These are phyloP conservation scores for Cyclophora albipunctata DNA, from an alignment of 2,888 invertebrate genomes.

Conservation along the genomic window DNA sequence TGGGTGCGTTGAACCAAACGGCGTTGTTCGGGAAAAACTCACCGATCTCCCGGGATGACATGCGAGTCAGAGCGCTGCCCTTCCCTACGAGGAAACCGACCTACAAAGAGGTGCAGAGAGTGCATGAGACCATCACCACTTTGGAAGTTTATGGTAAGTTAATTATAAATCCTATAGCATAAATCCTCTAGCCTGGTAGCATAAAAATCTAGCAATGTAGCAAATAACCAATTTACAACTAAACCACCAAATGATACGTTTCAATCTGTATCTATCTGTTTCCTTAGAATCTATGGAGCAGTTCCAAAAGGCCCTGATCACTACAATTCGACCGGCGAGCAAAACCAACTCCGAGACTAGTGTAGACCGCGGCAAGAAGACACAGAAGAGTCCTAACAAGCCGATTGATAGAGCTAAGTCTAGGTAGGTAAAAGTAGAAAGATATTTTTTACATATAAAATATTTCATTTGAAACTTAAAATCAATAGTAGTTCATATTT, in stretches of 20 bases:
- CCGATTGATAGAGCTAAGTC: constrained; percentile 76
- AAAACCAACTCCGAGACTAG: constrained; percentile 42
- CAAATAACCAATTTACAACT: too few species aligned
- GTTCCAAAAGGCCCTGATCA: constrained; percentile 60
- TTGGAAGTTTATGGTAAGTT: constrained; percentile 79
- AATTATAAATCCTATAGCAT: too few species aligned
- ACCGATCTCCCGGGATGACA: constrained; percentile 78
- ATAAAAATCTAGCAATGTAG: too few species aligned
- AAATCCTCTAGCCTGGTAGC: too few species aligned
- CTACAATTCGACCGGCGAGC: constrained; percentile 25
- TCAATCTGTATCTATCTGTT: constrained; percentile 17
- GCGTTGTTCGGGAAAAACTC: constrained; percentile 85
- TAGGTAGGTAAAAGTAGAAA: constrained; percentile 31
- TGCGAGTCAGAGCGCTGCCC: constrained; percentile 81
- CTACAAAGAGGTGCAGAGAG: constrained; percentile 84
- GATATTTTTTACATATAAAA: too few species aligned
- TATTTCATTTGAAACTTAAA: too few species aligned
- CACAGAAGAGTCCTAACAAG: constrained; percentile 43
- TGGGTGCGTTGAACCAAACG: constrained; percentile 81
- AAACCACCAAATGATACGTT: neutral
- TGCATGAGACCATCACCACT: constrained; percentile 80
- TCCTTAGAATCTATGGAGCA: constrained; percentile 70
- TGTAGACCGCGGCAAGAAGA: constrained; percentile 41
- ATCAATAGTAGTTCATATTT: too few species aligned
- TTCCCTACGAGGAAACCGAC: constrained; percentile 89